These are phyloP conservation scores for Sitobion miscanthi DNA, from an alignment of 1,140 invertebrate species.

Conservation along the genomic window DNA sequence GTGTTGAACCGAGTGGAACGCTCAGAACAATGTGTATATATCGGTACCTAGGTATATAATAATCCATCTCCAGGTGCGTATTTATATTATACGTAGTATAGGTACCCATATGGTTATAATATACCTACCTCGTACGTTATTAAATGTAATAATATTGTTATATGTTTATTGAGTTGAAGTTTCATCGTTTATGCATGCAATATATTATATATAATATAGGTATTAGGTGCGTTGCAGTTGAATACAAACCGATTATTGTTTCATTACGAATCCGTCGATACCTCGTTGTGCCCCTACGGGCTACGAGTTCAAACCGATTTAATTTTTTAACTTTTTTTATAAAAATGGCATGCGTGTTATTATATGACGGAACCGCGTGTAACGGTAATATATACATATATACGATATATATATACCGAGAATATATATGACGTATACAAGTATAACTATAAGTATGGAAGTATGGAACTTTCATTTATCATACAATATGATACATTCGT, in stretches of 20 bases:
- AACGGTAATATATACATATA: too few species aligned
- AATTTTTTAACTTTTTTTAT: background rate
- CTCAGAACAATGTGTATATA: background rate
- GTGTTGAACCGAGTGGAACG: slow-evolving; percentile 26
- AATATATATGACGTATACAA: background rate
- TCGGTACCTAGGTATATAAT: background rate
- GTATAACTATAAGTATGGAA: background rate
- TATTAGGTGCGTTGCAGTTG: background rate
- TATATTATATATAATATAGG: background rate
- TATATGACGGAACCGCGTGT: background rate
- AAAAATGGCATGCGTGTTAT: background rate
- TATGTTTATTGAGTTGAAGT: background rate
- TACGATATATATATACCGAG: background rate
- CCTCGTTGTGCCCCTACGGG: too few species aligned
- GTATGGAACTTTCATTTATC: too few species aligned
- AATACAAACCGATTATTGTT: background rate
- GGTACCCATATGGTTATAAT: background rate
- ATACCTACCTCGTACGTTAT: background rate
- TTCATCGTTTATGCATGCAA: background rate
- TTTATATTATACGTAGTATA: background rate
- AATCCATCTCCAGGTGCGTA: slow-evolving; percentile 25
- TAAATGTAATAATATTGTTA: background rate
- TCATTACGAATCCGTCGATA: background rate
- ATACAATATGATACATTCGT: too few species aligned
- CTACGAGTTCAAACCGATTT: background rate